Evolutionary conservation across 2,888 invertebrate genomes (phyloP), one percentile per base, ranked within the genome.

Genomic region (Belgica antarctica): DNA sequence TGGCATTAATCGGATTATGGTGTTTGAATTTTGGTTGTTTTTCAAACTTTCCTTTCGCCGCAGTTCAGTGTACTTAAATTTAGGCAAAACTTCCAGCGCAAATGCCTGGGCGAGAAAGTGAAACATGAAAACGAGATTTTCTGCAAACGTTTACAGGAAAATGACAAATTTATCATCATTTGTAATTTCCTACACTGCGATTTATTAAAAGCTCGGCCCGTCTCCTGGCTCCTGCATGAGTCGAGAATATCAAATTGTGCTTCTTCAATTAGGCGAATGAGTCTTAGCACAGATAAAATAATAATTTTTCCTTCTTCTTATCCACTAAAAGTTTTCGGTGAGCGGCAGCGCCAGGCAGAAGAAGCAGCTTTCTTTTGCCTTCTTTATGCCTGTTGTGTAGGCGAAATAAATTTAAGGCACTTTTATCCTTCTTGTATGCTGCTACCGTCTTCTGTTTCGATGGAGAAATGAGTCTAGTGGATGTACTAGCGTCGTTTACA

Each of bases 91-190:
- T 22, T 57, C 57, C 5, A 5, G 3, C n/a, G 17, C 57, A n/a
- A n/a, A n/a, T n/a, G n/a, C n/a, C n/a, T n/a, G n/a, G n/a, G n/a
- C n/a, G n/a, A n/a, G n/a, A n/a, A n/a, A n/a, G n/a, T n/a, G n/a
- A n/a, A n/a, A n/a, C n/a, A n/a, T n/a, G n/a, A n/a, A n/a, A n/a
- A n/a, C n/a, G n/a, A n/a, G n/a, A n/a, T n/a, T n/a, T n/a, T n/a
- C n/a, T n/a, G n/a, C n/a, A n/a, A n/a, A n/a, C n/a, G n/a, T n/a
- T n/a, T n/a, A 59, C n/a, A 24, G 17, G 27, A 47, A n/a, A 41
- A 41, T 47, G 65, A 47, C 25, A 46, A 47, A 65, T 47, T 65
- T 47, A 47, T 65, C 17, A 17, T 41, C 65, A 47, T 65, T 65
- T 65, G 47, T 63, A 41, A 63, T 27, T 46, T 34, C 10, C 31